Base-by-base conservation (phyloP, 2,888 invertebrate species). In the Drosophila rubida region DNA sequence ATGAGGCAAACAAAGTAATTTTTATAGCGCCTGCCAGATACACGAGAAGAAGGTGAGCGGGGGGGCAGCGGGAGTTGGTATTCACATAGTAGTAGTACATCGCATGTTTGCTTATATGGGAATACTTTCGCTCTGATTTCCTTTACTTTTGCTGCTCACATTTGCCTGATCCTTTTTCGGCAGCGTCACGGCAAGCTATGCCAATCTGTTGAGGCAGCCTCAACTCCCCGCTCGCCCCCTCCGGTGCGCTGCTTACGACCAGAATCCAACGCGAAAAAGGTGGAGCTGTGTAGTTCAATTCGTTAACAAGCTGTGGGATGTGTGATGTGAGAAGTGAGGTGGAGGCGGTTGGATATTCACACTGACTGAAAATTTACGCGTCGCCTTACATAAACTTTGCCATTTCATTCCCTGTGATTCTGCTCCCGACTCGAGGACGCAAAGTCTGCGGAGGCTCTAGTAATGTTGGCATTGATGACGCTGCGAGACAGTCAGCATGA, bases 1-100 rank as follows among this genome's bases (percentile, higher is more conserved):
- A 86, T 77, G 80, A 77, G 80, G 74, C 87, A 86, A 83, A 83
- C 82, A 83, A 83, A 87, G 82, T 87, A 86, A 83, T 88, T 86
- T 82, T 86, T 86, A 87, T 77, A 77, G 73, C 75, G 63, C 30
- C 72, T 64, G 69, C 57, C 55, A 63, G 14, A 70, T 37, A 64
- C 37, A 51, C 6, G 4, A 25, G 50, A 6, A 35, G 37, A 25
- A 32, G 4, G 5, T 19, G 19, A n/a, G 19, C 19, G 2, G 7
- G 0, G 39, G 16, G n/a, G 39, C 7, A 2, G 1, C 16, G 4
- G 37, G 14, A n/a, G 25, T 23, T 23, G 2, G 32, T 11, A 35
- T 32, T n/a, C 14, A 45, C 14, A 57, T 7, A 22, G 3, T 13
- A 22, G 3, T 13, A 35, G 14, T 48, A 37, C 57, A 55, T 74